Percentiles rank a stretch among this genome's conserved stretches.
Conservation (phyloP, 2,888 invertebrate species). For the Vandiemenella viatica region DNA sequence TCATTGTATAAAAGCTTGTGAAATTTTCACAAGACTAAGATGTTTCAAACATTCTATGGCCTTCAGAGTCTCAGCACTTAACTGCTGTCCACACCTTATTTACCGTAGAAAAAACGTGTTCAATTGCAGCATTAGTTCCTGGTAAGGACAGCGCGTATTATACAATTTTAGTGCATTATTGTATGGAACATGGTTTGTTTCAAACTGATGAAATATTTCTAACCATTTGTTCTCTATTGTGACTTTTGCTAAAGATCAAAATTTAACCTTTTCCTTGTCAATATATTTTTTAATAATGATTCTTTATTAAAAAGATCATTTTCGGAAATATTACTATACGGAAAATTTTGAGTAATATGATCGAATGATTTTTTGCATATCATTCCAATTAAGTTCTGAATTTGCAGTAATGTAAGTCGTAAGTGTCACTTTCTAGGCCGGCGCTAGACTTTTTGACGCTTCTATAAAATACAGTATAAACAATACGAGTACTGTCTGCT, state of each 20-base stretch:
- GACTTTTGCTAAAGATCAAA: neutral
- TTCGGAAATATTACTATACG: neutral
- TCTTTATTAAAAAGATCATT: neutral
- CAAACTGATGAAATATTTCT: neutral
- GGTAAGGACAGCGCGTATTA: neutral
- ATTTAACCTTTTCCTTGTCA: neutral
- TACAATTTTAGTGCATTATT: no score
- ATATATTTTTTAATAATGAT: neutral
- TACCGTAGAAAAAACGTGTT: neutral
- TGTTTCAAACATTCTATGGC: neutral
- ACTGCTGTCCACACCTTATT: neutral
- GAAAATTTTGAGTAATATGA: neutral
- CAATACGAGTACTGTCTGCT: no score
- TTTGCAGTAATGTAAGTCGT: no score
- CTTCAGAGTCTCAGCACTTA: neutral
- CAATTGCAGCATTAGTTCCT: neutral
- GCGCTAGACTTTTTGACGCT: no score
- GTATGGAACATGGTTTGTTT: neutral
- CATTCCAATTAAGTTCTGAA: no score
- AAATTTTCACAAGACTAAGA: neutral
- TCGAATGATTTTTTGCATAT: no score
- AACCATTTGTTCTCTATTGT: neutral
- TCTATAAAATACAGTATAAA: no score
- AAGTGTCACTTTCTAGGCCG: no score
- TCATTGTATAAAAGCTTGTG: neutral